phyloP scores from a whole-genome alignment of 2,797 vertebrate genomes.

The Pseudocheirus occidentalis region DNA sequence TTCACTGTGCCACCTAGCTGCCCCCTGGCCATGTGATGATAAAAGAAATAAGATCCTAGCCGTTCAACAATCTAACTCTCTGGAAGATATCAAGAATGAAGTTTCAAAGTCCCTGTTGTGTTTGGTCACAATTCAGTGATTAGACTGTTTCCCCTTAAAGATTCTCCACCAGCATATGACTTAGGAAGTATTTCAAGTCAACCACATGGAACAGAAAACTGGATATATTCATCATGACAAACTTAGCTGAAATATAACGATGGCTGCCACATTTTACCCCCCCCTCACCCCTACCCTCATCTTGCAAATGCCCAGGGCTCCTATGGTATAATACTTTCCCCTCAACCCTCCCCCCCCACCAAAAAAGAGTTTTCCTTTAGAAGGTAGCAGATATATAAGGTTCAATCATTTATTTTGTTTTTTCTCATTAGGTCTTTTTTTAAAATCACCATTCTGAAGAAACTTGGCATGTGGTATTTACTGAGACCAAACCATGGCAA shows the following conservation, averaged over 20 bases:
- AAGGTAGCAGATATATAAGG: slow-evolving; percentile 53
- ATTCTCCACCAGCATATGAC: slow-evolving; percentile 55
- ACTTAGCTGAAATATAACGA: slow-evolving; percentile 66
- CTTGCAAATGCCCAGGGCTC: slow-evolving; percentile 52
- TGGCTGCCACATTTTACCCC: slow-evolving; percentile 51
- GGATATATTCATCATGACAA: slow-evolving; percentile 73
- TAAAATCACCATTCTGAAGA: slow-evolving; percentile 62
- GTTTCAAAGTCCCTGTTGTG: slow-evolving; percentile 43
- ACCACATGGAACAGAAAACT: slow-evolving; percentile 58
- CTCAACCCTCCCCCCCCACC: rapidly evolving
- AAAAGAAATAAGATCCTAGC: slow-evolving; percentile 50
- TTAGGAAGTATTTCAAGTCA: slow-evolving; percentile 70
- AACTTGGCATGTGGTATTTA: slow-evolving; percentile 57
- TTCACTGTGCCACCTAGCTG: too few relatives aligned
- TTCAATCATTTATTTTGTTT: slow-evolving; percentile 66
- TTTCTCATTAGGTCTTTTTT: slow-evolving; percentile 35
- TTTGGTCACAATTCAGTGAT: slow-evolving; percentile 59
- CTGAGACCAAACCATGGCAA: slow-evolving; percentile 59
- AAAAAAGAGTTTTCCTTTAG: slow-evolving; percentile 41
- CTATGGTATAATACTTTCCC: slow-evolving; percentile 36
- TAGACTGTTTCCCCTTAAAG: slow-evolving; percentile 56
- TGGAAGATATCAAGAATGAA: slow-evolving; percentile 67
- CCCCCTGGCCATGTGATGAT: slow-evolving; percentile 48
- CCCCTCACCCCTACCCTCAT: neutral
- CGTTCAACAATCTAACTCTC: slow-evolving; percentile 63